These are phyloP conservation scores for Palythoa grandis DNA, from an alignment of 92 coral and sea anemone genomes.

Conservation along the genomic window DNA sequence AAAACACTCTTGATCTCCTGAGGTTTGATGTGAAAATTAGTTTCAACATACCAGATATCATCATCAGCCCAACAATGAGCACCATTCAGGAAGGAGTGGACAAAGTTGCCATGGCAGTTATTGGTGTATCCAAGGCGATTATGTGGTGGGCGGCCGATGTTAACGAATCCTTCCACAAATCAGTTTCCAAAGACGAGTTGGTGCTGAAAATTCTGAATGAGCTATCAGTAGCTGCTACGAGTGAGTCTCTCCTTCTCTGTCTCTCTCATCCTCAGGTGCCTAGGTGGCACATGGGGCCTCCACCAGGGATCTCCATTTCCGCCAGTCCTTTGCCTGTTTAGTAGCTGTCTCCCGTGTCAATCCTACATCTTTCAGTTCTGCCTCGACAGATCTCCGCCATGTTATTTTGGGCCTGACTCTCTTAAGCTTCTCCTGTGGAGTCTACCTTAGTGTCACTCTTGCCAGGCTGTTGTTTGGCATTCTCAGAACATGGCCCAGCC, in stretches of 20 bases:
- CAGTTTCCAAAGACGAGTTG: slow-evolving; percentile 70
- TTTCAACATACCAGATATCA: slow-evolving; percentile 93
- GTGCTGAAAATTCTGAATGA: slow-evolving; percentile 62
- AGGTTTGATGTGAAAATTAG: slow-evolving; percentile 84
- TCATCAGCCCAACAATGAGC: slow-evolving; percentile 80
- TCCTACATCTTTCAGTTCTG: no score
- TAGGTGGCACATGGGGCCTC: no score
- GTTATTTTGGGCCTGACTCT: no score
- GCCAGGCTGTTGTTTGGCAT: no score
- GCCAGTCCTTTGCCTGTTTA: no score
- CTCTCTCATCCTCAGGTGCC: no score
- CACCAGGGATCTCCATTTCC: no score
- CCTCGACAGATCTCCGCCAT: no score
- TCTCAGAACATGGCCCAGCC: no score
- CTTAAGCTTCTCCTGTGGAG: no score
- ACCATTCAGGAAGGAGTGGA: slow-evolving; percentile 84
- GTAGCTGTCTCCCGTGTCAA: no score
- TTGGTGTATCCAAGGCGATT: slow-evolving; percentile 78
- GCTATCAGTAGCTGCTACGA: slow-evolving; percentile 79
- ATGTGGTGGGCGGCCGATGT: slow-evolving; percentile 99
- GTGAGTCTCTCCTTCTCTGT: slow-evolving; percentile 72
- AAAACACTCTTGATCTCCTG: slow-evolving; percentile 60
- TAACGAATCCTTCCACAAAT: slow-evolving; percentile 83
- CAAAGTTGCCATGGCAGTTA: slow-evolving; percentile 73
- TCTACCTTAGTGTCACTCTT: no score